Evolutionary conservation across 92 coral and sea anemone genomes (phyloP), one percentile per base, ranked within the genome.

Genomic region (Metridium senile): DNA sequence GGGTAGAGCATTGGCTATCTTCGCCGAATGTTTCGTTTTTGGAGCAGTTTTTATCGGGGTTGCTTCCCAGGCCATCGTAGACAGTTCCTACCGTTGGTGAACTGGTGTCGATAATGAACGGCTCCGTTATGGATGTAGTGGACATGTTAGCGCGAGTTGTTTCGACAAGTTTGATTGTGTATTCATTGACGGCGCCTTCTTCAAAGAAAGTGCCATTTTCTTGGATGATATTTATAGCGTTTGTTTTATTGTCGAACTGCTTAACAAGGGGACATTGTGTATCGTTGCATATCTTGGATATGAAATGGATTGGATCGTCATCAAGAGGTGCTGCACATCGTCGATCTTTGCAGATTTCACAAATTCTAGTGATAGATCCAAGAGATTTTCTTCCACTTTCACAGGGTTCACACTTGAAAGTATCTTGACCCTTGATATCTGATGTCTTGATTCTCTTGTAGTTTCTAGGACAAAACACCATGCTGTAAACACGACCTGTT

Each of bases 31-130:
- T 93, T 71, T 88, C 80, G 69, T 93, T 93, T 18, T 78, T 75
- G 1, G 98, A 93, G 59, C 98, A 93, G 77, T 93, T 93, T 56
- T 34, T 75, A 11, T 86, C 76, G 68, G 65, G 91, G 45, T 96
- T 93, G 58, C 96, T 89, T 19, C 99, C 99, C 1, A 96, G 53
- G 10, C 99, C 99, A 70, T 96, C 99, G 80, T 92, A 92, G 20
- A 96, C 93, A 18, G 80, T 63, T 17, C 99, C 98, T 11, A 89
- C 84, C 43, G 29, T 79, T 0, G 98, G 98, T 17, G 93, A 80
- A 16, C 92, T 93, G 28, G 74, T 22, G 73, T 93, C 98, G 65
- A 93, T 87, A 21, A 88, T 77, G 73, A 93, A 93, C n/a, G 94
- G 73, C 66, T 81, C 58, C 16, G 94, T 83, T 17, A 77, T 65